These are phyloP conservation scores for Neoseiulus cucumeris DNA, from an alignment of 1,140 invertebrate species.

Conservation along the genomic window DNA sequence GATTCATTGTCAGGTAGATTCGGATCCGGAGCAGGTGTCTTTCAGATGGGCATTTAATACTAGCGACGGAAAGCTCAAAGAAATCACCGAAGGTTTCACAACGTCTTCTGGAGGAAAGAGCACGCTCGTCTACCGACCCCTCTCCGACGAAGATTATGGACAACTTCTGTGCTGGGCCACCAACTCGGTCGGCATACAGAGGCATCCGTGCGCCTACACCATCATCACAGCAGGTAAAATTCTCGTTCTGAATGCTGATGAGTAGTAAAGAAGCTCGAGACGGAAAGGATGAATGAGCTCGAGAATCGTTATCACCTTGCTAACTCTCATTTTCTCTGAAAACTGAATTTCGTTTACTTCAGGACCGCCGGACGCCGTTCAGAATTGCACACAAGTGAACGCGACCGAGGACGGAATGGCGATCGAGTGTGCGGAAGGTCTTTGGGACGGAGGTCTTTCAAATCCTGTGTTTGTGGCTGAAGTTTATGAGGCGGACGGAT, in stretches of 20 bases:
- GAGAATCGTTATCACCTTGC: too few species aligned
- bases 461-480: slow-evolving; percentile 55
- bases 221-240: slow-evolving; percentile 61
- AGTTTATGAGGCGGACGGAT: slow-evolving; percentile 35
- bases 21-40: slow-evolving; percentile 21
- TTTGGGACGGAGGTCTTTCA: slow-evolving; percentile 47
- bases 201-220: slow-evolving; percentile 59
- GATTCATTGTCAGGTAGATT: slow-evolving; percentile 22
- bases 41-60: slow-evolving; percentile 23
- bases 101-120: neutral
- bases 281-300: too few species aligned
- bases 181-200: slow-evolving; percentile 51
- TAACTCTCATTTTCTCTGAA: too few species aligned
- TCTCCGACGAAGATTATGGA: slow-evolving; percentile 42
- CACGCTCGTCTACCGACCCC: slow-evolving; percentile 2
- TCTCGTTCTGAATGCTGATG: too few species aligned
- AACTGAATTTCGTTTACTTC: too few species aligned
- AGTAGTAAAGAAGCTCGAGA: too few species aligned
- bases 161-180: slow-evolving; percentile 60
- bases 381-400: slow-evolving; percentile 64
- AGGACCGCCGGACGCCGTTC: slow-evolving; percentile 36
- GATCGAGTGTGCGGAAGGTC: slow-evolving; percentile 54
- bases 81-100: slow-evolving; percentile 7
- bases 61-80: slow-evolving; percentile 14
- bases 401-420: slow-evolving; percentile 56